Evolutionary conservation across 2,888 invertebrate genomes (phyloP).

Genomic region (Barypeithes pellucidus): DNA sequence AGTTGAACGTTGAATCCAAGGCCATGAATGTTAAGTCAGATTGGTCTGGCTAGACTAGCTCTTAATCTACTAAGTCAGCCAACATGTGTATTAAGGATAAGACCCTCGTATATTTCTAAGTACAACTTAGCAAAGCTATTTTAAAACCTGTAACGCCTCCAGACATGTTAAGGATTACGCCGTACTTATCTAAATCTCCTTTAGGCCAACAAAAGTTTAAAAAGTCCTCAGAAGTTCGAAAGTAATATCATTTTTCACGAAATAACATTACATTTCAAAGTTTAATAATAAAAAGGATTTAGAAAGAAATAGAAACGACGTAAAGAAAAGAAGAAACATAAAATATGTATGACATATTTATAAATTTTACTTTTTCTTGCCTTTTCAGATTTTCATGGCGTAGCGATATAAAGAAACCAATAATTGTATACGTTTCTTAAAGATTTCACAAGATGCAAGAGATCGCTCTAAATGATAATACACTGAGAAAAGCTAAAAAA

Average conservation of each 20-base stretch:
- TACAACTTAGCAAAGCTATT: conserved; percentile 5
- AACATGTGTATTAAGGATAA: too few relatives aligned
- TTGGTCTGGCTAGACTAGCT: too few relatives aligned
- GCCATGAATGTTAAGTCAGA: too few relatives aligned
- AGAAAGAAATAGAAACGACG: not conserved
- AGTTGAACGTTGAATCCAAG: too few relatives aligned
- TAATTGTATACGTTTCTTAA: too few relatives aligned
- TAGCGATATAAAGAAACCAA: too few relatives aligned
- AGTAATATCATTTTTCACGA: conserved; percentile 16
- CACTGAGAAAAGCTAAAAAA: too few relatives aligned
- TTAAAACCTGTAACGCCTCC: conserved; percentile 10
- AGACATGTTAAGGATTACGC: conserved; percentile 17
- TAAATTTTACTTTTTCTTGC: not conserved
- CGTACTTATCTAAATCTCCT: conserved; percentile 13
- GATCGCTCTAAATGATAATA: too few relatives aligned
- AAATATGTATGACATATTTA: not conserved
- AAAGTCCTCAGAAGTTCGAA: conserved; percentile 15
- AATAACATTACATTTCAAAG: not conserved
- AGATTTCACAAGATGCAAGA: too few relatives aligned
- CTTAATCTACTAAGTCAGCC: too few relatives aligned
- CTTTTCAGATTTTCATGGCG: too few relatives aligned
- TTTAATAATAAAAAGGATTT: conserved; percentile 15
- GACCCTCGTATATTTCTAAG: not conserved
- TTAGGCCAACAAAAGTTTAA: conserved; percentile 16
- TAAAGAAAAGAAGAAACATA: not conserved